These are phyloP conservation scores for Zosterops pallidus DNA, from an alignment of 2,113 vertebrate species.

Conservation along the genomic window DNA sequence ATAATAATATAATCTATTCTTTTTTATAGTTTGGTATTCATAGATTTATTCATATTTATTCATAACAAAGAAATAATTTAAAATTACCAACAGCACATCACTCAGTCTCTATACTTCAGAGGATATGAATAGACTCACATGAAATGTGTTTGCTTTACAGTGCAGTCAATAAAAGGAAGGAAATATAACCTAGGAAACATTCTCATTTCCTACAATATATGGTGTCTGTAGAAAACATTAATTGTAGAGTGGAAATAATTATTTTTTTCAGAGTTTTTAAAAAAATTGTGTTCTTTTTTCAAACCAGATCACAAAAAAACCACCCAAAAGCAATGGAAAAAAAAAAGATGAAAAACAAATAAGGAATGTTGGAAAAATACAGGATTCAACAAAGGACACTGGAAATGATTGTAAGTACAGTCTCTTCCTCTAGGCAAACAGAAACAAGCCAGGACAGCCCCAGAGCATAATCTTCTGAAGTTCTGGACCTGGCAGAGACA, in stretches of 20 bases:
- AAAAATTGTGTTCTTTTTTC: not conserved
- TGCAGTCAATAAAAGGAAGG: not conserved
- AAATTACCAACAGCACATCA: not conserved
- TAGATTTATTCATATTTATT: too few species aligned
- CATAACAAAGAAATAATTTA: not conserved
- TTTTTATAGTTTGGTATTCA: not conserved
- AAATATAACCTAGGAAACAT: not conserved
- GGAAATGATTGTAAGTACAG: not conserved
- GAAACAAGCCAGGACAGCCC: conserved; percentile 30
- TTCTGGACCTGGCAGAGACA: not conserved
- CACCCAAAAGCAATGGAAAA: not conserved
- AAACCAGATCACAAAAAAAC: not conserved
- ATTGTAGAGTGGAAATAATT: not conserved
- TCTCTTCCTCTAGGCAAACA: not conserved
- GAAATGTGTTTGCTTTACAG: not conserved
- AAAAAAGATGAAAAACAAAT: not conserved
- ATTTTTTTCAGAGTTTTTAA: not conserved
- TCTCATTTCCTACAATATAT: not conserved
- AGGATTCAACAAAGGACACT: not conserved
- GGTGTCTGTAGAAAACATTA: not conserved
- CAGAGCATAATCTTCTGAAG: not conserved
- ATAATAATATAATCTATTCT: not conserved
- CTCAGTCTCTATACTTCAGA: not conserved
- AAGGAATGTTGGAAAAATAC: not conserved
- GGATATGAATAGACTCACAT: not conserved